Conservation (phyloP, 2,797 vertebrate genomes). For the Antennarius maculatus region DNA sequence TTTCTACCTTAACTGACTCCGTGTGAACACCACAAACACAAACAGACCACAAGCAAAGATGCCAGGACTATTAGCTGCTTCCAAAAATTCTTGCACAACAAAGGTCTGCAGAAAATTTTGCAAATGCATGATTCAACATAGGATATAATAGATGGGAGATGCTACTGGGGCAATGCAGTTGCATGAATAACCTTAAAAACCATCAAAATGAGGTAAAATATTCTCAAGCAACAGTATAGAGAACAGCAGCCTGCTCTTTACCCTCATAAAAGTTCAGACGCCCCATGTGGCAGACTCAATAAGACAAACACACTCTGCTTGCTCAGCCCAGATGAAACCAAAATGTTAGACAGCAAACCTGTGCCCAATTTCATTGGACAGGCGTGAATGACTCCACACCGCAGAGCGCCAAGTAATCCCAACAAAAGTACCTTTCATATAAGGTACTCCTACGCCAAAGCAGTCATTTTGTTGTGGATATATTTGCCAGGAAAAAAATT, state of each 20-base stretch:
- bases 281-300: background rate
- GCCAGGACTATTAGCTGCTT: background rate
- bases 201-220: no score
- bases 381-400: background rate
- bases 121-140: no score
- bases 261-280: background rate
- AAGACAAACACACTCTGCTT: slow-evolving; percentile 40
- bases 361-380: slow-evolving; percentile 18
- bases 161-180: no score
- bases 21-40: slow-evolving; percentile 13
- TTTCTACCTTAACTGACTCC: slow-evolving; percentile 39
- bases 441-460: background rate
- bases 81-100: background rate
- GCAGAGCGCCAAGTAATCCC: slow-evolving; percentile 1
- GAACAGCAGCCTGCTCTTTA: background rate
- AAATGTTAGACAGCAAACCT: slow-evolving; percentile 18
- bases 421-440: slow-evolving; percentile 25
- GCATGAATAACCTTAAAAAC: no score
- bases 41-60: slow-evolving; percentile 4
- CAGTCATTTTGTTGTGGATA: slow-evolving; percentile 2
- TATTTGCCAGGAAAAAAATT: slow-evolving; percentile 10
- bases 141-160: no score
- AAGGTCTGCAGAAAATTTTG: no score
- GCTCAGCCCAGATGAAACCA: slow-evolving; percentile 6
- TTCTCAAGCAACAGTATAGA: slow-evolving; percentile 6